These are phyloP conservation scores for Euschistus heros DNA, from an alignment of 1,140 invertebrate species.

Conservation along the genomic window DNA sequence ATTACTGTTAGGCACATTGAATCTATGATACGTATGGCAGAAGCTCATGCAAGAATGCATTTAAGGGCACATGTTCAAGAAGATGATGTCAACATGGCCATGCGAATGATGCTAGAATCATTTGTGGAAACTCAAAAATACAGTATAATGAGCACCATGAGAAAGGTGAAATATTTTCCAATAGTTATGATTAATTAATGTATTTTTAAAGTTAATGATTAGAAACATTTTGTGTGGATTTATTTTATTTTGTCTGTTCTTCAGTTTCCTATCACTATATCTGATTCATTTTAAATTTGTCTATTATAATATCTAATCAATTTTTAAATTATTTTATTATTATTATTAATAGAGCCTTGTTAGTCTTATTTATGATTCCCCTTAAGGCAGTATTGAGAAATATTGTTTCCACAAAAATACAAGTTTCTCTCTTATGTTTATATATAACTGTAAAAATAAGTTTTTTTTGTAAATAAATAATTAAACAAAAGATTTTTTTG, in stretches of 20 bases:
- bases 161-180: constrained; percentile 48
- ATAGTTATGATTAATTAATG: too few relatives aligned
- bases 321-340: neutral
- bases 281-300: neutral
- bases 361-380: neutral
- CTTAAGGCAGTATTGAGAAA: too few relatives aligned
- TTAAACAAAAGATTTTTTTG: too few relatives aligned
- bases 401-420: too few relatives aligned
- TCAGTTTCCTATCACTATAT: neutral
- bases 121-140: constrained; percentile 99
- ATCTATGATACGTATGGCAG: constrained; percentile 94
- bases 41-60: constrained; percentile 94
- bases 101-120: constrained; percentile 92
- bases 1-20: constrained; percentile 98
- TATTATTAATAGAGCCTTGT: neutral
- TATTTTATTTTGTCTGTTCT: too few relatives aligned
- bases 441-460: too few relatives aligned
- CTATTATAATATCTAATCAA: neutral
- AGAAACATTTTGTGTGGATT: too few relatives aligned
- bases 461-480: too few relatives aligned
- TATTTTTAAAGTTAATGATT: too few relatives aligned
- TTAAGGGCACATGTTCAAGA: constrained; percentile 85
- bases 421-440: too few relatives aligned
- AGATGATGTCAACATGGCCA: constrained; percentile 94
- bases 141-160: constrained; percentile 93